Base-by-base conservation (phyloP, 2,113 vertebrate species). In the Atractosteus spatula region DNA sequence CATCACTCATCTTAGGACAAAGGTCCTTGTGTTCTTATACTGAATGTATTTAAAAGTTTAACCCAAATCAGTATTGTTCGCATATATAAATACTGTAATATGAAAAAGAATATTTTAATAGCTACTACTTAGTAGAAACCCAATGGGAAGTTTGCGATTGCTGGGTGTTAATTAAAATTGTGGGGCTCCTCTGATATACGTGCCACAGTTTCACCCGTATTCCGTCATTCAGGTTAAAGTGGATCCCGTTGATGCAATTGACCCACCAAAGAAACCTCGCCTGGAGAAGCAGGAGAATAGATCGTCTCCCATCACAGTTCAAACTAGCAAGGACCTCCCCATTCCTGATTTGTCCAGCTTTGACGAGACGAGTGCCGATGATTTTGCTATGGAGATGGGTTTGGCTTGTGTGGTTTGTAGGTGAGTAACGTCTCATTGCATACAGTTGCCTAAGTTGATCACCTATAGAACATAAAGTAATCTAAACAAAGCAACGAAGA, bases 331-430 rank as follows among this genome's bases (percentile, higher is more conserved):
- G 81, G 97, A 99, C 78, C 89, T 97, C 44, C 75, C 91, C 14
- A 87, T 97, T 76, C 81, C 95, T 12, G 96, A 98, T 79, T 92
- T 97, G 4, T 94, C 92, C 7, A 95, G 94, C 81, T 94, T 95
- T 29, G 96, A 99, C 67, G 97, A 98, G 84, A 99, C 96, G 41
- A 99, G 94, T 13, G 97, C 97, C 11, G 96, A 98, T 62, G 97
- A 97, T 80, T 99, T 99, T 73, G 97, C 97, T 69, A 99, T 99
- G 97, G 96, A 99, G 79, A 99, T 99, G 97, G 97, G 97, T 3
- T 87, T 99, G 80, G 97, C 95, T 42, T 99, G 97, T 78, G 97
- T 99, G 61, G 95, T 98, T 75, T 99, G 97, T 86, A 93, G 96
- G 97, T 98, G 79, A 69, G 83, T 81, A 41, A 51, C 29, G 29